Base-by-base conservation (phyloP, 2,888 invertebrate species). In the Eustalomyia histrio region DNA sequence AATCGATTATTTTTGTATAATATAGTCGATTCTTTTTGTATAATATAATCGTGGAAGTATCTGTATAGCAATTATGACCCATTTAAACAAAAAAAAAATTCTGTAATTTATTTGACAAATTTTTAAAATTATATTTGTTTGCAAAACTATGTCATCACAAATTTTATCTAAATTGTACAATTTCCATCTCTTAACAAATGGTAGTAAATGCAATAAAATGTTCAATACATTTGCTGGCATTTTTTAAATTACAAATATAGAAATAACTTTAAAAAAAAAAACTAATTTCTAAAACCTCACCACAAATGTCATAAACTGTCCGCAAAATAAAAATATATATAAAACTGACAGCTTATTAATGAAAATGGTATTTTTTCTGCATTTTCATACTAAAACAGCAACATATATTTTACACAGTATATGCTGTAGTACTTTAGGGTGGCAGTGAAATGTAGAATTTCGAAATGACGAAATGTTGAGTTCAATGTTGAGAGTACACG, bases 201-300 rank as follows among this genome's bases (percentile, higher is more conserved):
- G 29, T 29, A 29, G 29, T 29, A 29, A 39, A 39, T 39, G 39
- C 12, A 39, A 39, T 39, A 39, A 39, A 39, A 39, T 39, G 10
- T 10, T 39, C 39, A 10, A 39, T 39, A 39, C 14, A 39, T 39
- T 39, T 39, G 39, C 39, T 47, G 43, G 16, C 14, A 14, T 47
- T 47, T 47, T 47, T n/a, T 10, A 47, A 47, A 47, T 47, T 47
- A n/a, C 43, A n/a, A 47, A n/a, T n/a, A 47, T 0, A 4, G 10
- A 47, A n/a, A 47, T 47, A n/a, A n/a, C 43, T n/a, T 47, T 47
- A 71, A 16, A 12, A 60, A 58, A n/a, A n/a, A 67, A 81, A 81
- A 78, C 76, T 78, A 81, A 69, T 81, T 81, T 81, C 76, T 78
- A 78, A 81, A 76, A 78, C 78, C 80, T 81, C 74, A 81, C 78